Evolutionary conservation across 2,797 vertebrate species (phyloP), one percentile per base, ranked within the genome.

Genomic region (Premnoplex brunnescens): DNA sequence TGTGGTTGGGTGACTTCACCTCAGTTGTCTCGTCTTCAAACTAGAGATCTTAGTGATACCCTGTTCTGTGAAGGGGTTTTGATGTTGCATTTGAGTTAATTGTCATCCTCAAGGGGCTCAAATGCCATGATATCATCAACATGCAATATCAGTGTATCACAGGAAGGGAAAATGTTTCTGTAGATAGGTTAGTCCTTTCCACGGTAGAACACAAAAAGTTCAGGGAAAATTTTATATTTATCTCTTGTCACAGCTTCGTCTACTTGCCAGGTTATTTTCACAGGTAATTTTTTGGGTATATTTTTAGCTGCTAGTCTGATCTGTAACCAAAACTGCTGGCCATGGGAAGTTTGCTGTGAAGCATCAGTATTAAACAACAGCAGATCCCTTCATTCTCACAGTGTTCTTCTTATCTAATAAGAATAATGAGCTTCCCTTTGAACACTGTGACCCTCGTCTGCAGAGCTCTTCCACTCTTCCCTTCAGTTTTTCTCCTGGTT

Each of bases 371-470:
- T 54, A 66, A 71, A 60, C 58, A 52, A 10, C 14, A 79, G 39
- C 18, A 48, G 41, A 54, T 59, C 36, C 32, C 32, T 58, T 69
- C 10, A 24, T 55, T 71, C 39, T 48, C 28, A 30, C 1, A 14
- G 32, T 32, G 7, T 58, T 39, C 30, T 68, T 63, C 30, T 63
- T 54, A 27, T 41, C 20, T 43, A 26, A n/a, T 44, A 27, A 58
- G 55, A 74, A 37, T 43, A 58, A 73, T 2, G 2, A 73, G 16
- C 11, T 76, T 67, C 23, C 23, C 5, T 90, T 63, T 56, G 34
- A 62, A 48, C 20, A 9, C 23, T 27, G 37, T 0, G 0, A 46
- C 37, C 10, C 28, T 15, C 1, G 2, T 24, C 77, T 90, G 43
- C 60, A 90, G 43, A 30, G 20, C 17, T 19, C 22, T 52, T 48